Evolutionary conservation across 2,113 vertebrate species (phyloP), one percentile per base, ranked within the genome.

Genomic region (Misgurnus mizolepis): DNA sequence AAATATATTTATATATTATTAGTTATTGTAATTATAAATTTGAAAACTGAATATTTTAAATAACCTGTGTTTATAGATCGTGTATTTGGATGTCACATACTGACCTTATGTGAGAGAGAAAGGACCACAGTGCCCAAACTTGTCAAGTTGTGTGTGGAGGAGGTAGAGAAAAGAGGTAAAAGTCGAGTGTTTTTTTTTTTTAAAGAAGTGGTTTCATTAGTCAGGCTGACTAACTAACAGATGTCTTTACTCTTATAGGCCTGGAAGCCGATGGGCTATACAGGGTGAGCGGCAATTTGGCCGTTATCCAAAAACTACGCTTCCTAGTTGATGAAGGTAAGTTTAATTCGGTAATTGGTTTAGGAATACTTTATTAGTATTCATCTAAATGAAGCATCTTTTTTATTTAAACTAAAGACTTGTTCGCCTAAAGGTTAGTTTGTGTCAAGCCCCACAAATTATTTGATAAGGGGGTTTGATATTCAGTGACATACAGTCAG

Each of bases 301-400:
- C 95, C 87, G 94, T 93, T 83, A 95, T 96, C 92, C 95, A 96
- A 92, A 96, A 96, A 91, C 91, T 96, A 88, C 92, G 94, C 90
- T 96, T 95, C 92, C 88, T 95, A 71, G 92, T 96, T 86, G 95
- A 96, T 91, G 94, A 95, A 92, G 95, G 95, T 96, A 92, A 93
- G 89, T 85, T 86, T 41, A 61, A 55, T 11, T 67, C 34, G 10
- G 56, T 47, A 45, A 18, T 40, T 53, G 45, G 60, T 69, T 67
- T 34, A 34, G 27, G 27, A 34, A 34, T 34, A 34, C 27, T 34
- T 34, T 17, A 41, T 72, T 34, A 58, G 50, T 72, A 39, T 49
- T 64, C 60, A n/a, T 76, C 60, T 64, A 34, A 56, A 58, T 7
- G 17, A 50, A 7, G 9, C 56, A 22, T 45, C 4, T 58, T 43